These are phyloP conservation scores for Himalopsyche tibetana DNA, from an alignment of 2,888 invertebrate species.

Conservation along the genomic window DNA sequence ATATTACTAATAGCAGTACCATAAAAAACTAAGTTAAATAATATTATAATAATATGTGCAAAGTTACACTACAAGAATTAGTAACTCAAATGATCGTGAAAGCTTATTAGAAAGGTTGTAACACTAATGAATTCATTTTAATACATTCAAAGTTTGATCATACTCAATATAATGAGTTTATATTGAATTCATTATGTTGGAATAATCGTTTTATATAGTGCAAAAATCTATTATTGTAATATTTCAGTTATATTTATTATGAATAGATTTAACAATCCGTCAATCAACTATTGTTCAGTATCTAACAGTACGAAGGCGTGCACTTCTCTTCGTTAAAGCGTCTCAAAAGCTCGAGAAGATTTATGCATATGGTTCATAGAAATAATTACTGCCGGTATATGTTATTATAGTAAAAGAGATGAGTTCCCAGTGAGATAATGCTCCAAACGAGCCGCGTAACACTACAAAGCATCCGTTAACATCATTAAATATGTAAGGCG, in stretches of 20 bases:
- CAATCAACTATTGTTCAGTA: constrained; percentile 9
- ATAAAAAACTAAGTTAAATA: too few species aligned
- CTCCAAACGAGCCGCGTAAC: neutral
- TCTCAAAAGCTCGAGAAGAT: neutral
- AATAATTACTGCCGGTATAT: constrained; percentile 29
- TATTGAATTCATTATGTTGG: too few species aligned
- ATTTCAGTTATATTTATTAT: neutral
- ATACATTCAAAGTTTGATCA: neutral
- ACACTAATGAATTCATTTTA: too few species aligned
- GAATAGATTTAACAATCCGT: constrained; percentile 6
- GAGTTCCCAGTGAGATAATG: constrained; percentile 35
- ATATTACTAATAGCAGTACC: too few species aligned
- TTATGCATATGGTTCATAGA: constrained; percentile 45
- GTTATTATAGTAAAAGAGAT: neutral
- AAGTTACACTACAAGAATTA: too few species aligned
- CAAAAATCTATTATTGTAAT: neutral
- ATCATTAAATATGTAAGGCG: neutral
- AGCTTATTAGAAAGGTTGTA: too few species aligned
- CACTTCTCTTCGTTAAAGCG: constrained; percentile 4
- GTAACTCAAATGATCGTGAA: too few species aligned
- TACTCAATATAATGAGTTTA: too few species aligned
- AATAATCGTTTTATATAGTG: too few species aligned
- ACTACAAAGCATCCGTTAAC: neutral
- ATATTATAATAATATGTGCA: too few species aligned
- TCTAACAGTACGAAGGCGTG: neutral